Conservation (phyloP, 2,113 vertebrate species). For the Natator depressus region DNA sequence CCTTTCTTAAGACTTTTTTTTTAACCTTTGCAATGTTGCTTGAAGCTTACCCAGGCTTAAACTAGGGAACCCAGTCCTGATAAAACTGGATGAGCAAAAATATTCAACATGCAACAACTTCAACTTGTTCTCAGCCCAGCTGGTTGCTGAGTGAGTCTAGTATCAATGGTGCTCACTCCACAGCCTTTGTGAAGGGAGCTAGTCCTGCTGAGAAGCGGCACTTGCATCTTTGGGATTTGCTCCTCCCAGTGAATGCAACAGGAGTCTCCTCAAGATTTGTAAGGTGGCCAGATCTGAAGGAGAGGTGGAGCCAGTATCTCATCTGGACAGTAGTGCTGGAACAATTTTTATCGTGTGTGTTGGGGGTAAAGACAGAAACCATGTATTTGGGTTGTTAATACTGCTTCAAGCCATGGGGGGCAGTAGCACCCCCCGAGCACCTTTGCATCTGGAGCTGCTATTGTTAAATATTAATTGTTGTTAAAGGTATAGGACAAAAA, state of each 20-base stretch:
- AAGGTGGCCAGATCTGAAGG: not conserved
- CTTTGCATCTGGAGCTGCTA: not conserved
- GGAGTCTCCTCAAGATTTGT: not conserved
- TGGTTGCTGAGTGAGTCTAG: not conserved
- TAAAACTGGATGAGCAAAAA: not conserved
- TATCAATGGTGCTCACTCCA: not conserved
- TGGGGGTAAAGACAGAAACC: too few species aligned
- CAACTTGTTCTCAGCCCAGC: not conserved
- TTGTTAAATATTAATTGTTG: not conserved
- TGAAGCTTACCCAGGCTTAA: not conserved
- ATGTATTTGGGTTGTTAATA: too few species aligned
- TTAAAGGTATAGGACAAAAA: not conserved
- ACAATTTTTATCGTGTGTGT: too few species aligned
- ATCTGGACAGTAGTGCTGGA: not conserved
- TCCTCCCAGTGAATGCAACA: not conserved
- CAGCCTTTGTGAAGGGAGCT: not conserved
- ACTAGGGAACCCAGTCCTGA: not conserved
- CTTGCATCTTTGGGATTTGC: not conserved
- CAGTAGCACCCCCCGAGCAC: too few species aligned
- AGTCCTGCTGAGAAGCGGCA: not conserved
- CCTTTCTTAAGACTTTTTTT: not conserved
- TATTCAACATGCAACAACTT: not conserved
- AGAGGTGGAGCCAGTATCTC: not conserved
- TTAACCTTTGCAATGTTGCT: not conserved
- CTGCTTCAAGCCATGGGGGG: too few species aligned